Conservation (phyloP, 2,113 vertebrate genomes). For the Anarhynchus alexandrinus region DNA sequence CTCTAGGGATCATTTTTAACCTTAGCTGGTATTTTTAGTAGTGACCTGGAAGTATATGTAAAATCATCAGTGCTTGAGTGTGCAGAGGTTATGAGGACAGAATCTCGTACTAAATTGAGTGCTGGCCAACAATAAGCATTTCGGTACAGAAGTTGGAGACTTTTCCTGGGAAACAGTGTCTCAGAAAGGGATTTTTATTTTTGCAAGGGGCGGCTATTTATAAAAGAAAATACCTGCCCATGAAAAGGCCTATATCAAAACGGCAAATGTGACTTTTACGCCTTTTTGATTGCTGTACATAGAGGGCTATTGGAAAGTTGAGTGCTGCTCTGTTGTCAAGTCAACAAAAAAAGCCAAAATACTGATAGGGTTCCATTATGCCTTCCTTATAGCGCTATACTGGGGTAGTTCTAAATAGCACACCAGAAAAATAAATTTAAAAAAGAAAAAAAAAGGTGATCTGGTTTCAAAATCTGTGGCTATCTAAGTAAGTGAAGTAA, state of each 20-base stretch:
- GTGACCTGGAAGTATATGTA: not conserved
- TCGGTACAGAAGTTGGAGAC: not conserved
- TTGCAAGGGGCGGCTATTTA: not conserved
- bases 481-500: not conserved
- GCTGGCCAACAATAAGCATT: not conserved
- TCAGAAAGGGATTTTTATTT: not conserved
- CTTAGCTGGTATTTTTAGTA: not conserved
- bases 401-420: not conserved
- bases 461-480: not conserved
- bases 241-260: not conserved
- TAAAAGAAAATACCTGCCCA: not conserved
- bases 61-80: fast-evolving
- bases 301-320: not conserved
- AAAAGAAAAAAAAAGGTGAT: not conserved
- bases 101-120: not conserved
- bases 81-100: not conserved
- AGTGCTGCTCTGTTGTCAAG: not conserved
- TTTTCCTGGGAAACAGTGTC: not conserved
- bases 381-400: not conserved
- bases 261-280: not conserved
- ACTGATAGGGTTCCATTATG: not conserved
- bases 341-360: not conserved
- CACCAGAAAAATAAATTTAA: not conserved
- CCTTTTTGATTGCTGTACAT: not conserved
- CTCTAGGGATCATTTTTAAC: not conserved